Base-by-base conservation (phyloP, 2,113 vertebrate species). In the Oryzias curvinotus region DNA sequence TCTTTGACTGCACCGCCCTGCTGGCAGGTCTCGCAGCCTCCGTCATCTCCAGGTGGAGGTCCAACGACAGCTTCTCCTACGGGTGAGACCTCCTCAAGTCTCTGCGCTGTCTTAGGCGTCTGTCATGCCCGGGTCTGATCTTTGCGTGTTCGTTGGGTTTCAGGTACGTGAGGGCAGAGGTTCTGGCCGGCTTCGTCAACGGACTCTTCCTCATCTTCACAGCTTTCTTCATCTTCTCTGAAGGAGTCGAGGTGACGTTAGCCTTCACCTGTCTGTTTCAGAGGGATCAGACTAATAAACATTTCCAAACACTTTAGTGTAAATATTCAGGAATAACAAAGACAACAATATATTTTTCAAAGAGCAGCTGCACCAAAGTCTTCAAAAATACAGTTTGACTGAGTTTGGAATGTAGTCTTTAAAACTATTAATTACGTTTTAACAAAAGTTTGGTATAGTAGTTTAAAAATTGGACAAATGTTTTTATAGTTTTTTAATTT, bases 121-220 rank as follows among this genome's bases (percentile, higher is more conserved):
- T 52, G 42, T 36, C 14, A 2, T 12, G 7, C 4, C 52, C 41
- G 23, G 48, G 21, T 62, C 16, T 56, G 52, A 65, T 8, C n/a
- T 4, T 3, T 46, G 45, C 46, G 6, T 30, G 19, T 64, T 47
- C 7, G 30, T 3, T 68, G 18, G 65, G 47, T 75, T 19, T 43
- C 90, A 97, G 97, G 23, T 99, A 96, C 25, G 96, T 98, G 67
- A 90, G 97, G 90, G 97, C 97, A 5, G 97, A 98, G 83, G 96
- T 99, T 54, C 91, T 99, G 67, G 97, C 96, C 18, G 97, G 97
- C 55, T 99, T 99, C 61, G 96, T 98, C 79, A 99, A 99, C 23
- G 97, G 96, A 55, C 93, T 98, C 26, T 99, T 98, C 86, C 93
- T 99, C 84, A 98, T 99, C 89, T 99, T 99, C 89, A 99, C 97